Base-by-base conservation (phyloP, 1,140 invertebrate genomes). In the Charaxes varanes region DNA sequence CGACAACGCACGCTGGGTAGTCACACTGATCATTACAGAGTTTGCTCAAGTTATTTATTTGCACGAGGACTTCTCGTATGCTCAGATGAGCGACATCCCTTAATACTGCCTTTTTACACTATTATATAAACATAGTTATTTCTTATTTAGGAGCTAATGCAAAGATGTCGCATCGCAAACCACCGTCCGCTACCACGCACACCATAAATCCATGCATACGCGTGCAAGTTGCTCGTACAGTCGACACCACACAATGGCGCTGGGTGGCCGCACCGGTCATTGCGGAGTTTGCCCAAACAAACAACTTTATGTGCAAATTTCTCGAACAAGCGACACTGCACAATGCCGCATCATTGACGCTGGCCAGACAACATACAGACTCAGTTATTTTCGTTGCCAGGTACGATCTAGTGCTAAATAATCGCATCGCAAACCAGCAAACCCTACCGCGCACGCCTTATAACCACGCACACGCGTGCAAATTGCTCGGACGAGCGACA, bases 1-100 rank as follows among this genome's bases (percentile, higher is more conserved):
- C n/a, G n/a, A n/a, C n/a, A n/a, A n/a, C n/a, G n/a, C n/a, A n/a
- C 48, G 27, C 41, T 67, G 63, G 60, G 66, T 64, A 63, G 66
- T 70, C 63, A 53, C 22, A 35, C 43, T 40, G 42, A 50, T 23
- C 38, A 32, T 50, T 56, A 47, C 53, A 38, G 36, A 43, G 42
- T 57, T 58, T 56, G 53, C 52, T 58, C 53, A 65, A 66, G 60
- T 66, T 55, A 55, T 64, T 62, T 55, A 55, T 51, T 37, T n/a
- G n/a, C n/a, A n/a, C n/a, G n/a, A n/a, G n/a, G n/a, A n/a, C n/a
- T n/a, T n/a, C n/a, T n/a, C n/a, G n/a, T n/a, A n/a, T n/a, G n/a
- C n/a, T n/a, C n/a, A n/a, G n/a, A n/a, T n/a, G n/a, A n/a, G n/a
- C n/a, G n/a, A n/a, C n/a, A n/a, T n/a, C n/a, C n/a, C n/a, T n/a